phyloP scores from a whole-genome alignment of 1,140 invertebrate species.

The Artemia franciscana region DNA sequence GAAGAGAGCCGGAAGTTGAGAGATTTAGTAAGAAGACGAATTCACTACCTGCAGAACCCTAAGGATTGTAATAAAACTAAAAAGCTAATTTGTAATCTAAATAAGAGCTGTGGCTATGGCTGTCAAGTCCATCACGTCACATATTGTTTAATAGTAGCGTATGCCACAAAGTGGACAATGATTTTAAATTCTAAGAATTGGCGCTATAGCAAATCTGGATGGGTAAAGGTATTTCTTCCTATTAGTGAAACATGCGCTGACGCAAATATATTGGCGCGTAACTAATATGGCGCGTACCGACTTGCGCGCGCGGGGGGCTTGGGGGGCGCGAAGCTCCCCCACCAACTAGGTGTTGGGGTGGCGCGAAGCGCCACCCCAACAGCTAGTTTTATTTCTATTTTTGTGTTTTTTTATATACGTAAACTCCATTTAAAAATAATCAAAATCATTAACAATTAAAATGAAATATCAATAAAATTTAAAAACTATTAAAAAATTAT shows the following conservation, averaged over 20 bases:
- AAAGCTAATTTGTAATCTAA: slow-evolving; percentile 82
- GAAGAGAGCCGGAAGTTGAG: slow-evolving; percentile 50
- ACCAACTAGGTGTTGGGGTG: no score
- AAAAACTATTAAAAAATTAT: no score
- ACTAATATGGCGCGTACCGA: no score
- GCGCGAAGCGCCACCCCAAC: no score
- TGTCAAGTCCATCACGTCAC: slow-evolving; percentile 92
- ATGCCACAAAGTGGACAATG: slow-evolving; percentile 75
- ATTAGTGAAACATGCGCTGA: slow-evolving; percentile 64
- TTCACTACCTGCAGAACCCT: slow-evolving; percentile 70
- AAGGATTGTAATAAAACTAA: slow-evolving; percentile 55
- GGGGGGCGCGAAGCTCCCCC: no score
- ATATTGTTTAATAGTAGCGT: slow-evolving; percentile 89
- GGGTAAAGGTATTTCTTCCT: slow-evolving; percentile 84
- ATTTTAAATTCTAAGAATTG: slow-evolving; percentile 85
- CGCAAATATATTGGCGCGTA: no score
- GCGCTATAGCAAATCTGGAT: slow-evolving; percentile 76
- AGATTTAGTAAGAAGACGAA: slow-evolving; percentile 51
- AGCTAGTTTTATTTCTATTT: no score
- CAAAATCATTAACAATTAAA: no score
- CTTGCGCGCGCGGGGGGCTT: no score
- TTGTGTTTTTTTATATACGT: no score
- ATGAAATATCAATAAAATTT: no score
- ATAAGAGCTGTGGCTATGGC: slow-evolving; percentile 89
- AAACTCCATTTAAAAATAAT: no score